phyloP scores from a whole-genome alignment of 1,140 invertebrate genomes.

The Procambarus clarkii region DNA sequence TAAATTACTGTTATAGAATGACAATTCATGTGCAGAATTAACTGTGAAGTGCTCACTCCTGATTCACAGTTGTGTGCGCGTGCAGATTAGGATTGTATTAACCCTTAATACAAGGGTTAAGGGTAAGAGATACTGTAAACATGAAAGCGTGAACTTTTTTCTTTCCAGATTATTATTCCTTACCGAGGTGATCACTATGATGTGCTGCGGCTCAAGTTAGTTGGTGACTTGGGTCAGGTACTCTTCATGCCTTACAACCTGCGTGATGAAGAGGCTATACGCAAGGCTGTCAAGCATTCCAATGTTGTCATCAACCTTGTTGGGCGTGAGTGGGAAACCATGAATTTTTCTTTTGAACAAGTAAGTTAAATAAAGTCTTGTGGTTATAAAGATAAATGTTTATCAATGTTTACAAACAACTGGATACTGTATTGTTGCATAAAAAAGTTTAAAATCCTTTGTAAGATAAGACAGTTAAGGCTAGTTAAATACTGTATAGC shows the following conservation, averaged over 20 bases:
- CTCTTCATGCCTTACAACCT: constrained; percentile 91
- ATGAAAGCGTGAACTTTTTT: not conserved
- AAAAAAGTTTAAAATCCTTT: too few species aligned
- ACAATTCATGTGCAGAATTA: too few species aligned
- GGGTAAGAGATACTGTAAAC: not conserved
- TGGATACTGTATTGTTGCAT: too few species aligned
- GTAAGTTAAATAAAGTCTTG: constrained; percentile 76
- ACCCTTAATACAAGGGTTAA: not conserved
- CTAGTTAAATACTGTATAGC: too few species aligned
- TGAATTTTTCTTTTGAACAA: constrained; percentile 89
- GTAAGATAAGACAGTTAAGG: too few species aligned
- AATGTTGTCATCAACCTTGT: constrained; percentile 98
- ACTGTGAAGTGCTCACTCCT: too few species aligned
- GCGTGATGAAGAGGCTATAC: constrained; percentile 91
- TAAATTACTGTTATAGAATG: too few species aligned
- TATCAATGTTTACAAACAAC: too few species aligned
- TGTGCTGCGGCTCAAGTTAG: constrained; percentile 85
- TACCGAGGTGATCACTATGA: constrained; percentile 92
- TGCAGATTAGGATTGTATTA: too few species aligned
- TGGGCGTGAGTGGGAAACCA: constrained; percentile 93
- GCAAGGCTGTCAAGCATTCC: constrained; percentile 93
- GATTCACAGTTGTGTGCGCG: too few species aligned
- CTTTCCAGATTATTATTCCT: constrained; percentile 89
- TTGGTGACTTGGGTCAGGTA: constrained; percentile 97
- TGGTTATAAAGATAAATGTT: too few species aligned